Evolutionary conservation across 92 coral and sea anemone species (phyloP).

Genomic region (Nematostella vectensis): DNA sequence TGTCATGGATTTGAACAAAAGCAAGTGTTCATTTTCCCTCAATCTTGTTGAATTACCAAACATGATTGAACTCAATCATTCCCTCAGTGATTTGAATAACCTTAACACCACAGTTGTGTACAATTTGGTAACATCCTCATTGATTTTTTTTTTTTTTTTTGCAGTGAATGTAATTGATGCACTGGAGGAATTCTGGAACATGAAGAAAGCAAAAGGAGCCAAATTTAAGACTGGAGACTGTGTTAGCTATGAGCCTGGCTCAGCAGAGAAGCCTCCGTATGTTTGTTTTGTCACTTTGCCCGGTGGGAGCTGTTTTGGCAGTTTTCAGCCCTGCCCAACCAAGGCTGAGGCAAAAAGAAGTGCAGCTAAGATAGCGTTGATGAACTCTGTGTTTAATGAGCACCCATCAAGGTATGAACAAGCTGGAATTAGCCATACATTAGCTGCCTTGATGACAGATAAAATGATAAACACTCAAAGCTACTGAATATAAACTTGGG

Average conservation of each 20-base stretch:
- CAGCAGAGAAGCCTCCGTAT: conserved; percentile 73
- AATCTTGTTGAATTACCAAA: too few relatives aligned
- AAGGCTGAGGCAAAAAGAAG: conserved; percentile 86
- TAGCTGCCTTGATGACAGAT: too few relatives aligned
- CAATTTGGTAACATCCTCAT: too few relatives aligned
- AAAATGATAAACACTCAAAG: too few relatives aligned
- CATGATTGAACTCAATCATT: too few relatives aligned
- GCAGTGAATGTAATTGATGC: conserved; percentile 76
- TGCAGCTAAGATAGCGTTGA: conserved; percentile 86
- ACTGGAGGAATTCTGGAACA: conserved; percentile 87
- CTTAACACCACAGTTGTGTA: too few relatives aligned
- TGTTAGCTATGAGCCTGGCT: conserved; percentile 64
- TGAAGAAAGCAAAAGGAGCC: conserved; percentile 52
- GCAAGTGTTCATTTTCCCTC: too few relatives aligned
- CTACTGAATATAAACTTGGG: too few relatives aligned
- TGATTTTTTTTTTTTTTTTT: too few relatives aligned
- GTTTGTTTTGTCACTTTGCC: conserved; percentile 83
- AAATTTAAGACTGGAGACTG: conserved; percentile 18
- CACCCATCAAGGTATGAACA: conserved; percentile 84
- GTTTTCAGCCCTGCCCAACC: conserved; percentile 81
- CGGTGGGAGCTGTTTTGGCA: conserved; percentile 91
- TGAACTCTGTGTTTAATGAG: conserved; percentile 92
- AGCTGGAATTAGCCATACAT: too few relatives aligned
- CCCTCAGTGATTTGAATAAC: too few relatives aligned
- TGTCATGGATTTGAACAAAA: too few relatives aligned